Conservation (phyloP, 2,113 vertebrate species). For the Bucco capensis region DNA sequence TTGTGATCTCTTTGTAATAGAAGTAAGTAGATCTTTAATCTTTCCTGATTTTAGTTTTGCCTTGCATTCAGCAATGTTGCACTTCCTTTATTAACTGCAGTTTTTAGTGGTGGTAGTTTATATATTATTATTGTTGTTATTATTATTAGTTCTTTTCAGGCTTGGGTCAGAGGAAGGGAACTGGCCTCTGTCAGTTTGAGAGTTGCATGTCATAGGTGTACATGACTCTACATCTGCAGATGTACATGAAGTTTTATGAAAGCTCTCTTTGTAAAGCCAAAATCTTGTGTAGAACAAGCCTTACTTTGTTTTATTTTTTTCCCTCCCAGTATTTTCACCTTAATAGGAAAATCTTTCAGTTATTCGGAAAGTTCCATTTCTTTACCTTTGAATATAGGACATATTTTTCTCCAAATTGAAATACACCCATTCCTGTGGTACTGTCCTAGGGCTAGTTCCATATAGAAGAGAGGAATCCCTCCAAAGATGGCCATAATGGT, state of each 20-base stretch:
- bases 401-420: slow-evolving; percentile 97
- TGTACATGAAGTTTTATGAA: not conserved
- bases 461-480: slow-evolving; percentile 96
- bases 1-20: not conserved
- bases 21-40: not conserved
- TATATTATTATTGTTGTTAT: no score
- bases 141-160: not conserved
- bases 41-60: not conserved
- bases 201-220: fast-evolving
- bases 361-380: not conserved
- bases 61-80: not conserved
- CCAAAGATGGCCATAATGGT: slow-evolving; percentile 96
- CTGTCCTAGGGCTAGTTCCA: slow-evolving; percentile 96
- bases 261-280: not conserved
- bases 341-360: not conserved
- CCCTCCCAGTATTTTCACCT: not conserved
- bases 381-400: slow-evolving; percentile 98
- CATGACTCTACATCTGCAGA: not conserved
- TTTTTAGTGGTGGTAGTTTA: no score
- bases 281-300: not conserved
- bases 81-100: not conserved
- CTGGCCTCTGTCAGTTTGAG: not conserved
- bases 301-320: not conserved
- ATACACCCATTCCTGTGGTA: slow-evolving; percentile 96
- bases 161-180: not conserved